These are phyloP conservation scores for Triplophysa siluroides DNA, from an alignment of 2,113 vertebrate genomes.

Conservation along the genomic window DNA sequence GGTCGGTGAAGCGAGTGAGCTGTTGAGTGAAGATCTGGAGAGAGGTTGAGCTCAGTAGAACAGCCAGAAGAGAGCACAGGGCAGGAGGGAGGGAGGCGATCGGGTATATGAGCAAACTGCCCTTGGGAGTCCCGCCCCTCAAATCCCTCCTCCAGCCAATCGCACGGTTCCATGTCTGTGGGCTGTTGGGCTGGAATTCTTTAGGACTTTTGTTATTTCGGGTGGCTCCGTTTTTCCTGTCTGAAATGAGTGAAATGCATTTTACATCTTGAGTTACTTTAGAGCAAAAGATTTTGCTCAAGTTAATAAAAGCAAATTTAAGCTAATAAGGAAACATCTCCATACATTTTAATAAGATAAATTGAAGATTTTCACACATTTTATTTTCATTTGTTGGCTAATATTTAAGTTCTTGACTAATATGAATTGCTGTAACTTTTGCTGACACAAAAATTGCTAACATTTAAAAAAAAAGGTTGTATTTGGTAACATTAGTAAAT, in stretches of 20 bases:
- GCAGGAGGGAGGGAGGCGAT: constrained; percentile 55
- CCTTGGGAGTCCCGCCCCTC: constrained; percentile 40
- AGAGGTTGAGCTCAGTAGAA: constrained; percentile 64
- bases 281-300: background rate
- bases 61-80: constrained; percentile 60
- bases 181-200: constrained; percentile 26
- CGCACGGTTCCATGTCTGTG: constrained; percentile 18
- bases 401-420: too few relatives aligned
- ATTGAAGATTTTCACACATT: too few relatives aligned
- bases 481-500: background rate
- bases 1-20: constrained; percentile 45
- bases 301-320: background rate
- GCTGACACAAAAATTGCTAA: background rate
- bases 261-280: background rate
- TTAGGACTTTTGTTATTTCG: constrained; percentile 20
- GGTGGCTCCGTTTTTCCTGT: constrained; percentile 20
- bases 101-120: constrained; percentile 69
- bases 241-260: constrained; percentile 34
- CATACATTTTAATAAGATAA: too few relatives aligned
- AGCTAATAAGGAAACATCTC: too few relatives aligned
- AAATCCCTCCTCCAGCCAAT: constrained; percentile 62
- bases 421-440: too few relatives aligned
- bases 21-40: constrained; percentile 57
- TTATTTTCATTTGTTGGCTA: too few relatives aligned
- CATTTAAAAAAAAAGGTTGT: background rate